These are phyloP conservation scores for Aphodius sticticus DNA, from an alignment of 2,888 invertebrate species.

Conservation along the genomic window DNA sequence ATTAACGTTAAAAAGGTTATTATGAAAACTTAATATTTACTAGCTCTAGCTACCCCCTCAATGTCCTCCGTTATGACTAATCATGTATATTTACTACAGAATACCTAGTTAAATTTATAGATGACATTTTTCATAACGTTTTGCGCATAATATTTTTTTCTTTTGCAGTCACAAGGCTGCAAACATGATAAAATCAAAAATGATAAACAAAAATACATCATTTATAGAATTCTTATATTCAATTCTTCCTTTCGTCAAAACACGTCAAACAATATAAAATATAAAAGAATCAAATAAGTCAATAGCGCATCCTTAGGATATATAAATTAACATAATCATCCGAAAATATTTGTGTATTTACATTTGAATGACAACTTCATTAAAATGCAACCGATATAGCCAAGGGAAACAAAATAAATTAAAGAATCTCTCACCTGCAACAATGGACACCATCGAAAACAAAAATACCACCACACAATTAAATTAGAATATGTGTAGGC, in stretches of 20 bases:
- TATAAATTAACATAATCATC: not conserved
- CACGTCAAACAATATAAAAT: not conserved
- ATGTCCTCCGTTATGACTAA: no score
- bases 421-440: not conserved
- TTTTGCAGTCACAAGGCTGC: no score
- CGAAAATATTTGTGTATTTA: not conserved
- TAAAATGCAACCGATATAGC: slow-evolving; percentile 4
- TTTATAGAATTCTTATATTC: no score
- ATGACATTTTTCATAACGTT: no score
- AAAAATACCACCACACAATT: not conserved
- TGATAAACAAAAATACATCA: no score
- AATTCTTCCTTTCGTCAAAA: not conserved
- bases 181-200: no score
- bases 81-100: no score
- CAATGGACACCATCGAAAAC: not conserved
- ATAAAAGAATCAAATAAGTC: not conserved
- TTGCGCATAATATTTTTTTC: no score
- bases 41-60: no score
- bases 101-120: no score
- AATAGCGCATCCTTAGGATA: not conserved
- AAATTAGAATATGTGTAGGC: slow-evolving; percentile 4
- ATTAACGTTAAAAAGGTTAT: no score
- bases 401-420: not conserved
- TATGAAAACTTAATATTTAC: no score
- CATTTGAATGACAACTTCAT: not conserved